Base-by-base conservation (phyloP, 92 coral and sea anemone species). In the Actinostola sp. region DNA sequence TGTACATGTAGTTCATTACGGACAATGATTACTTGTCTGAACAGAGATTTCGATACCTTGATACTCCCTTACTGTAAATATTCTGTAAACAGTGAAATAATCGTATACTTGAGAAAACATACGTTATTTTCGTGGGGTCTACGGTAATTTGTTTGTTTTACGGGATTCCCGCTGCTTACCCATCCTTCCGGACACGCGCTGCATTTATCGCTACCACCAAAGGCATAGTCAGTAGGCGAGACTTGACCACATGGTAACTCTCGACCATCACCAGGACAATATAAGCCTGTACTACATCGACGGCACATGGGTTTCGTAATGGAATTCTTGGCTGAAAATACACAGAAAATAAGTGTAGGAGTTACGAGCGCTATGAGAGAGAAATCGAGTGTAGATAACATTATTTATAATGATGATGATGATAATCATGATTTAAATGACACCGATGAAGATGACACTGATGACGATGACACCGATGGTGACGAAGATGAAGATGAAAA, bases 221-320 rank as follows among this genome's bases (percentile, higher is more conserved):
- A 91, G 8, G 98, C 86, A 74, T 84, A 91, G 25, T 93, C 97
- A 10, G 97, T 92, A 9, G 96, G 90, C 8, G 86, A 79, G 33
- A 17, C 71, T 38, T 56, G 75, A 14, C 96, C 98, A 73, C 98
- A 93, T 35, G 67, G 88, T 29, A 77, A 29, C 71, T 93, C 98
- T n/a, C 92, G 84, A 2, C 98, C 98, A 57, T 93, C 90, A 6
- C 98, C 98, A 52, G 73, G 75, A 69, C 98, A 93, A 73, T 72
- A 93, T 69, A 63, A 84, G 11, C 97, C 92, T 29, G 97, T 77
- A 25, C 79, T 84, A 69, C 98, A 93, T 7, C 90, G 85, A 13
- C 98, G 84, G 66, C 98, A 93, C 89, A 92, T 88, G 53, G 98
- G 93, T 54, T 91, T 93, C 23, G 65, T 62, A 0, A 80, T 63